Base-by-base conservation (phyloP, 2,797 vertebrate species). In the Salmo trutta region DNA sequence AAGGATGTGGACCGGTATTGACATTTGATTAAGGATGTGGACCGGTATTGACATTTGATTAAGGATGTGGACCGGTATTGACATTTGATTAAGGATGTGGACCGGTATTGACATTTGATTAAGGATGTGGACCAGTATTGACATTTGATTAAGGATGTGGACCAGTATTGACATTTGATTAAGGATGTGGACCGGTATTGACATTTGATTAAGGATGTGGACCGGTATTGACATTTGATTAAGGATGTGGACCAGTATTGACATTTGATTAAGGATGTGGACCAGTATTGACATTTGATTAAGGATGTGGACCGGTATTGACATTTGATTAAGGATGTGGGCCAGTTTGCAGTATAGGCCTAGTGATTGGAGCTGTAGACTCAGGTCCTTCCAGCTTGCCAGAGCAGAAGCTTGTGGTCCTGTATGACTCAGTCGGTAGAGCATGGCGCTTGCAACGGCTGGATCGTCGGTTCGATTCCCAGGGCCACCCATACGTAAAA, bases 281-380 rank as follows among this genome's bases (percentile, higher is more conserved):
- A 56, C 19, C 10, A 19, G 29, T 78, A n/a, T 73, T 31, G 71
- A 64, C 27, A 41, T 4, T 15, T 68, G 65, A 53, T 47, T 47
- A 24, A 24, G 24, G 24, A 24, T 24, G 24, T 24, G 24, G 24
- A 1, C 24, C 24, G 1, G 24, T 24, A 0, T 24, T 24, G 24
- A 24, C 24, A 24, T 24, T 24, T 24, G 0, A 15, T 4, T 24
- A 29, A 29, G 24, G 24, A 54, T 54, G 10, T 76, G 80, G 36
- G 68, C 68, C 79, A 19, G 41, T 72, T 54, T 29, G 15, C 24
- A 54, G 71, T 67, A 27, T n/a, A 19, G 56, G 56, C n/a, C 56
- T 21, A 10, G 33, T 24, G 14, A 65, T 53, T 52, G 15, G 31
- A 21, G 41, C 53, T 53, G 33, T 70, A n/a, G 17, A 27, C 16